Evolutionary conservation across 2,888 invertebrate genomes (phyloP).

Genomic region (Schizotus pectinicornis): DNA sequence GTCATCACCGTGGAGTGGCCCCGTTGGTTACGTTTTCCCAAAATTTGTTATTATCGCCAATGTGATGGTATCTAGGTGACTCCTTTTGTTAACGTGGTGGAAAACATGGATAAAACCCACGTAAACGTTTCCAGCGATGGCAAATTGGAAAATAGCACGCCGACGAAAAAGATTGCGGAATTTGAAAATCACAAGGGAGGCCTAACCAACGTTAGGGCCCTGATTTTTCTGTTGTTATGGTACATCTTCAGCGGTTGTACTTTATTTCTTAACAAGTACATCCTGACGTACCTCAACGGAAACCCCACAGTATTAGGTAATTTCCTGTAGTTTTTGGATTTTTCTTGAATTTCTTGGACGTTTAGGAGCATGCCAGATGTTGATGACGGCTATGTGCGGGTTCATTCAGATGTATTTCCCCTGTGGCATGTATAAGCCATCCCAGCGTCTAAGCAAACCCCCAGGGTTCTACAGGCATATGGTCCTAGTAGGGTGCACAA

Average conservation of each 20-base stretch:
- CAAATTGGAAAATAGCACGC: slow-evolving; percentile 11
- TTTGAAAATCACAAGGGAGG: slow-evolving; percentile 51
- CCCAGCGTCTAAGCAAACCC: slow-evolving; percentile 64
- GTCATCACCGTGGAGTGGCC: too few species aligned
- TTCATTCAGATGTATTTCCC: slow-evolving; percentile 76
- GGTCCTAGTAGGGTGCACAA: slow-evolving; percentile 74
- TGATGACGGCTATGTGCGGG: slow-evolving; percentile 76
- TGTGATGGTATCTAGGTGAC: slow-evolving; percentile 12
- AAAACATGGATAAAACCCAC: slow-evolving; percentile 25
- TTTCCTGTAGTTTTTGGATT: slow-evolving; percentile 23
- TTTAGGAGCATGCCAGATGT: slow-evolving; percentile 76
- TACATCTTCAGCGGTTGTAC: slow-evolving; percentile 80
- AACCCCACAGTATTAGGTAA: slow-evolving; percentile 77
- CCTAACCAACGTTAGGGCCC: slow-evolving; percentile 65
- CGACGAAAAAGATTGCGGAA: slow-evolving; percentile 11
- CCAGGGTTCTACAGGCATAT: slow-evolving; percentile 76
- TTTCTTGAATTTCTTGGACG: slow-evolving; percentile 4
- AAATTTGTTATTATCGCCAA: background rate
- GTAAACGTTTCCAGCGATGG: slow-evolving; percentile 12
- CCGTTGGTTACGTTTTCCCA: too few species aligned
- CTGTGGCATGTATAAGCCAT: slow-evolving; percentile 73
- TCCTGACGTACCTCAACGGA: slow-evolving; percentile 72
- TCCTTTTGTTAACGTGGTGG: background rate
- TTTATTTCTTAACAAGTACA: slow-evolving; percentile 79
- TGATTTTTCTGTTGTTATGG: slow-evolving; percentile 71